Base-by-base conservation (phyloP, 2,888 invertebrate genomes). In the Acleris emargana region DNA sequence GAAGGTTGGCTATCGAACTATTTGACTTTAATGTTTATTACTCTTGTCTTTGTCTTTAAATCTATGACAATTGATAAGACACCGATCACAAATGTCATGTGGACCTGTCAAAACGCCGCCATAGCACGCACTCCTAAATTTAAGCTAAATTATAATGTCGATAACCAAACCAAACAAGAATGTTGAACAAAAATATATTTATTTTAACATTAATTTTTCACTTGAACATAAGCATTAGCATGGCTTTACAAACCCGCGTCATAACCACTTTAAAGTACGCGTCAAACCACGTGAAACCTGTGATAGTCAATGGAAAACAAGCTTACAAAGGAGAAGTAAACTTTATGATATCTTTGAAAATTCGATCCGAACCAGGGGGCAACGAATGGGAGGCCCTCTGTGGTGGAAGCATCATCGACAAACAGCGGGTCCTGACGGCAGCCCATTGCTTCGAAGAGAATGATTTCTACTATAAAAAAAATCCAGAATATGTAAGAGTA, bases 381-480 rank as follows among this genome's bases (percentile, higher is more conserved):
- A 50, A 5, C 63, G 6, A 67, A 0, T 89, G 88, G 88, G 71
- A 58, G 0, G 86, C 83, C 52, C 43, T 88, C 0, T 90, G 89
- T 18, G 88, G 89, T 0, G 89, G 85, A 0, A 85, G 80, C 61
- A 90, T 89, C 3, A 84, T 90, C 11, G 60, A 73, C 5, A n/a
- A 55, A 0, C 5, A 4, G 1, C 79, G 72, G 18, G 82, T 89
- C 0, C 55, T 89, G 0, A 82, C 89, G 1, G 89, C 89, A 0
- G 89, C 88, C 0, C 89, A 90, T 51, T 89, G 89, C 71, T 90
- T 90, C 68, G 89, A 89, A 73, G 63, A 51, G 0, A 69, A 80
- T 7, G n/a, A 78, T 16, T 88, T 82, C 68, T 79, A 13, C 13
- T 54, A 22, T 42, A 3, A 20, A n/a, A 54, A 9, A 9, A 1